A percentile compares a stretch with the other conserved stretches of the same genome.
Evolutionary conservation across 2,888 invertebrate genomes (phyloP).

Genomic region (Callyntrura sp.): DNA sequence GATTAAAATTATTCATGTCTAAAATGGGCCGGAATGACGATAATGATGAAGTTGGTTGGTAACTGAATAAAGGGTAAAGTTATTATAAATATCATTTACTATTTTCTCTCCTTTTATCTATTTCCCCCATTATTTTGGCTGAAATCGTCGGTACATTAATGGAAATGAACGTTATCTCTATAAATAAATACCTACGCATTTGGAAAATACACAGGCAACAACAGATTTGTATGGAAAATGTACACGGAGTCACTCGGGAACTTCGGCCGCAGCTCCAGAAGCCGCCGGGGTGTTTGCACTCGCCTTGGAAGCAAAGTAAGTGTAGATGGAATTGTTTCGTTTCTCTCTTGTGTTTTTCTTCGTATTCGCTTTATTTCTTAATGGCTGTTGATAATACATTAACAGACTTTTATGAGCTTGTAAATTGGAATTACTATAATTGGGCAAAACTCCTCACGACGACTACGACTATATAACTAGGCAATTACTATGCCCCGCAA

Average conservation of each 20-base stretch:
- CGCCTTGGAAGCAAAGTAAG: conserved; percentile 98
- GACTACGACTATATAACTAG: not conserved
- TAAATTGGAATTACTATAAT: not conserved
- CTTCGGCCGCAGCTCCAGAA: conserved; percentile 99
- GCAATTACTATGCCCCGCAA: not conserved
- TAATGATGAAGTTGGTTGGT: conserved; percentile 33
- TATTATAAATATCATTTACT: conserved; percentile 38
- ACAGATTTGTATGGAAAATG: conserved; percentile 99
- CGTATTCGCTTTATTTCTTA: not conserved
- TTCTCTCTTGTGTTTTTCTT: not conserved
- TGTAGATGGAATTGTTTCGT: conserved; percentile 85
- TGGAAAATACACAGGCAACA: conserved; percentile 89
- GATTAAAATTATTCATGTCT: too few relatives aligned
- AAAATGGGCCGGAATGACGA: not conserved
- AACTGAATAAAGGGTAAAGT: conserved; percentile 18
- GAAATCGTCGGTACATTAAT: too few relatives aligned
- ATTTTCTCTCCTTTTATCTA: conserved; percentile 16
- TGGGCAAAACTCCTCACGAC: not conserved
- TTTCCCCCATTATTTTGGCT: not conserved
- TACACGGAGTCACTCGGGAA: conserved; percentile 99
- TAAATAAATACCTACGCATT: not conserved
- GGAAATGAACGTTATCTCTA: too few relatives aligned
- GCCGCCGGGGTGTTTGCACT: conserved; percentile 99
- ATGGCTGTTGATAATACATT: not conserved
- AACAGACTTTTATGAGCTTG: not conserved